Evolutionary conservation across 2,888 invertebrate genomes (phyloP), one percentile per base, ranked within the genome.

Genomic region (Lepidochrysops patricia): DNA sequence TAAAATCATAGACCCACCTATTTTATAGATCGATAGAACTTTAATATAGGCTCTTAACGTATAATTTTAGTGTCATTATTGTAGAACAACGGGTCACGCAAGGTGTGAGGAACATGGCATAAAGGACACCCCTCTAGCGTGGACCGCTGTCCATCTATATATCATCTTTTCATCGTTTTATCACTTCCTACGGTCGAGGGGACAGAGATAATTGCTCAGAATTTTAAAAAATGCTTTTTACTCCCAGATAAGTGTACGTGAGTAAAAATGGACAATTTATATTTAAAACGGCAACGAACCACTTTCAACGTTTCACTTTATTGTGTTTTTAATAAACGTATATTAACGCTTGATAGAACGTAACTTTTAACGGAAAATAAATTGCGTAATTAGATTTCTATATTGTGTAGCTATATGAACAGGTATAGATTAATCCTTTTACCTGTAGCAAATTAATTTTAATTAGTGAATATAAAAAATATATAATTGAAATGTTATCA

Each of bases 111-210:
- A 29, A 58, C 25, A 37, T 65, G 66, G 65, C 67, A 67, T 68
- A 67, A 68, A 68, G 69, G 65, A 67, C 63, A 64, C 66, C 68
- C 68, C 66, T 67, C 68, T 72, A 74, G 23, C 43, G 29, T 9
- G 71, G 72, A 67, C 72, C 71, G 67, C 63, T 73, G 73, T 71
- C 72, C 70, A 70, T 67, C 72, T 74, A 81, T 83, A 82, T 79
- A 77, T 83, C 81, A 82, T 83, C 79, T 78, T 81, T 84, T 82
- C 80, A 83, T 71, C 75, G 70, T 77, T 81, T 84, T 83, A 84
- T 84, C 76, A 73, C 71, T 73, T 59, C 32, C 72, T 71, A 77
- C 79, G 76, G 74, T 66, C 73, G 77, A 79, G 71, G 68, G 76
- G 71, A 61, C 74, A 70, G 74, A 76, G 71, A 80, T 80, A 80